Evolutionary conservation across 2,113 vertebrate genomes (phyloP).

Genomic region (Zapornia atra): DNA sequence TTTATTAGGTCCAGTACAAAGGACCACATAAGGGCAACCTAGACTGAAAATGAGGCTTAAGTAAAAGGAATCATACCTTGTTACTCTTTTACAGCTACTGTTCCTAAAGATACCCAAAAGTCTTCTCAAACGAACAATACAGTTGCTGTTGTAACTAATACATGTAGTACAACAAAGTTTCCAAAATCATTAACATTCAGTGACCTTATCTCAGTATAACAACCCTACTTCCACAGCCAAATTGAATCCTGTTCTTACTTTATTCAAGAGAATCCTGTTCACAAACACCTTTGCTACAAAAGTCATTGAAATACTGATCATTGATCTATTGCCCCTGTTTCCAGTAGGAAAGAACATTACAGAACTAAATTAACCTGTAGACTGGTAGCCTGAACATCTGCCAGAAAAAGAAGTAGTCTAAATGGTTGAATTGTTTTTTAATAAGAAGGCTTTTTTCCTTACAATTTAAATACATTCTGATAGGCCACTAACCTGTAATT

Average conservation of each 20-base stretch:
- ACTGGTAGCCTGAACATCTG: not conserved
- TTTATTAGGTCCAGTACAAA: not conserved
- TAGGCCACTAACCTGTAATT: not conserved
- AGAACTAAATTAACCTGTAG: not conserved
- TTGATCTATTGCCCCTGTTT: not conserved
- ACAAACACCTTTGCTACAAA: not conserved
- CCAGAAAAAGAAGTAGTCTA: not conserved
- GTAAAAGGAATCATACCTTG: not conserved
- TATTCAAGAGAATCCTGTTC: not conserved
- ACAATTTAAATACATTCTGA: not conserved
- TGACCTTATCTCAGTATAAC: slow-evolving; percentile 1
- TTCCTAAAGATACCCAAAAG: not conserved
- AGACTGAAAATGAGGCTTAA: not conserved
- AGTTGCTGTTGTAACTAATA: not conserved
- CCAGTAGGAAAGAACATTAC: not conserved
- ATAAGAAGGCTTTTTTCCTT: not conserved
- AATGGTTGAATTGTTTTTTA: not conserved
- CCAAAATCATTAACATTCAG: slow-evolving; percentile 31
- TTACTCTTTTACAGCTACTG: not conserved
- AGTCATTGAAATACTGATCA: not conserved
- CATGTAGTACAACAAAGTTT: not conserved
- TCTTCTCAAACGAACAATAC: not conserved
- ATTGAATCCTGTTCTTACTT: not conserved
- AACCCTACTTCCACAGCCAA: not conserved
- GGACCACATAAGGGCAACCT: not conserved